These are phyloP conservation scores for Ecliptopera silaceata DNA, from an alignment of 2,888 invertebrate species.

Conservation along the genomic window DNA sequence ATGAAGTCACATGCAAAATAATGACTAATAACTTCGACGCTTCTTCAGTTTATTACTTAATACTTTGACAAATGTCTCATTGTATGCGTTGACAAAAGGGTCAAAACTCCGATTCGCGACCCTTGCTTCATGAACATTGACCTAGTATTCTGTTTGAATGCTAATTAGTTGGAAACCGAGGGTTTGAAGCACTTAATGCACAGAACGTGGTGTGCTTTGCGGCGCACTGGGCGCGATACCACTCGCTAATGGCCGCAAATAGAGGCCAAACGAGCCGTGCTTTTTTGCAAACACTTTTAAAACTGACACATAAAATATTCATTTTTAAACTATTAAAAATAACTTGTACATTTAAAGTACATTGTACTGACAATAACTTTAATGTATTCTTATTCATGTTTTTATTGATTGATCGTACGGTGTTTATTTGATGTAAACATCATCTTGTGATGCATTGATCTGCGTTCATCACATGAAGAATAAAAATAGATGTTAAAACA, in stretches of 20 bases:
- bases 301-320: constrained; percentile 15
- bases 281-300: constrained; percentile 29
- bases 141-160: constrained; percentile 58
- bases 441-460: no score
- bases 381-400: no score
- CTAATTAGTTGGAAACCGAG: constrained; percentile 45
- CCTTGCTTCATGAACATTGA: constrained; percentile 54
- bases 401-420: no score
- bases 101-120: constrained; percentile 42
- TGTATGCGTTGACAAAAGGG: constrained; percentile 25
- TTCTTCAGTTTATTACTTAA: not conserved
- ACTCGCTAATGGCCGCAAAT: constrained; percentile 33
- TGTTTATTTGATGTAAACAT: no score
- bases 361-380: no score
- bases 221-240: constrained; percentile 27
- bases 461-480: no score
- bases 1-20: not conserved
- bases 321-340: not conserved
- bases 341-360: no score
- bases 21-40: not conserved
- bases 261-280: constrained; percentile 33
- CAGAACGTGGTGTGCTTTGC: constrained; percentile 28
- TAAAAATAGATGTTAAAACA: no score
- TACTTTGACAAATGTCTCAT: constrained; percentile 10
- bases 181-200: constrained; percentile 23